Evolutionary conservation across 2,113 vertebrate genomes (phyloP), one percentile per base, ranked within the genome.

Genomic region (Grallaria varia): DNA sequence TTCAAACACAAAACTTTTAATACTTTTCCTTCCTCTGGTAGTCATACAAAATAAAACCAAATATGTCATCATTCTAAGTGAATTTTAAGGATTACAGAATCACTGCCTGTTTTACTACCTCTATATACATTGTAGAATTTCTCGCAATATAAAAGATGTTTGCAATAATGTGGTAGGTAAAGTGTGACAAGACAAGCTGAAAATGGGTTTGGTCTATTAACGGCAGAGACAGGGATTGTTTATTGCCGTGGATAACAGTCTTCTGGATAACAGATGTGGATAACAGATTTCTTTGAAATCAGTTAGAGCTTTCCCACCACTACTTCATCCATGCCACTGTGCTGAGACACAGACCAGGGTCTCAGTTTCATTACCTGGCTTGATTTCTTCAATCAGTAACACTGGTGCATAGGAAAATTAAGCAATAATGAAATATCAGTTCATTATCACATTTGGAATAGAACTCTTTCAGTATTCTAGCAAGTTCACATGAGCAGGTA

Each of bases 71-170:
- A 74, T 88, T 94, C 50, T 82, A 78, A 93, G 35, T 56, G 59
- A 91, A 77, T 83, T 92, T 95, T 63, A 89, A 72, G 58, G 79
- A n/a, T 28, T 69, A 87, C 73, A 77, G 59, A 94, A 87, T 80
- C 50, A 75, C 66, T 63, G 39, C 66, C 91, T 35, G 50, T 52
- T 96, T 84, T 94, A 93, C 80, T 66, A 40, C 47, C 27, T 42
- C 69, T 59, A 53, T 68, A 83, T 25, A 79, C 44, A 44, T 37
- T 72, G 35, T 79, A 84, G 53, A 93, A 79, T 68, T 94, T 76
- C 58, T 93, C 76, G 75, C 45, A 66, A 62, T 66, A 59, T 77
- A 67, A 89, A 97, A 94, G 60, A 94, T 62, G 49, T 60, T 93
- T 74, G 52, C 47, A 81, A 56, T 91, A 71, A 67, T 90, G 78